Base-by-base conservation (phyloP, 2,113 vertebrate species). In the Sus scrofa region DNA sequence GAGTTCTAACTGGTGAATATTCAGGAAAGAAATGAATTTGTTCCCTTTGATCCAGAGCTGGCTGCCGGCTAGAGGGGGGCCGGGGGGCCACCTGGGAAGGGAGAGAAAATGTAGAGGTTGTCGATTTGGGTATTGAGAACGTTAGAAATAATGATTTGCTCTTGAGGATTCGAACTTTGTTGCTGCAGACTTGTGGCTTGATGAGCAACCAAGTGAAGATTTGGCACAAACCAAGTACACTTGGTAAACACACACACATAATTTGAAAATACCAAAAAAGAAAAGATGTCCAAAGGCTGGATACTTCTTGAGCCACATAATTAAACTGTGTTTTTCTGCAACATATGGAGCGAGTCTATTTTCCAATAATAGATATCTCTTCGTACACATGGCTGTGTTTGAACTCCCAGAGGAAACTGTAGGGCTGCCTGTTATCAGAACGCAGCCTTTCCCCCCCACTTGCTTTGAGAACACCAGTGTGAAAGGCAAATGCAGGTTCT, bases 271-370 rank as follows among this genome's bases (percentile, higher is more conserved):
- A 86, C n/a, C 90, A 8, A 84, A 18, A 83, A 82, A 44, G 8
- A 44, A 44, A 44, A 44, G 39, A 44, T 32, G 60, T 56, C 77
- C 86, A 62, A 8, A 54, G 78, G 68, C 68, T 79, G 56, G 12
- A 34, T 62, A 85, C 93, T 26, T 68, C 86, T 60, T 65, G 81
- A 94, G 82, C 93, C 30, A 27, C 18, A 34, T 65, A 93, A 93
- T 96, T 85, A 92, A 96, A 96, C 86, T 86, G 94, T 10, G 2
- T 27, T 96, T 95, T 92, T 58, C 44, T 70, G 94, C 97, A 91
- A 30, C 83, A 89, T 73, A 77, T 93, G 91, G 96, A 93, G 58
- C 13, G 4, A 19, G 16, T 81, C 91, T 86, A 82, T 95, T 91
- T 91, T 79, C 71, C 85, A 67, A 27, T 84, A 90, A 94, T 78